These are phyloP conservation scores for Hystrix brachyura DNA, from an alignment of 2,113 vertebrate genomes.

Conservation along the genomic window DNA sequence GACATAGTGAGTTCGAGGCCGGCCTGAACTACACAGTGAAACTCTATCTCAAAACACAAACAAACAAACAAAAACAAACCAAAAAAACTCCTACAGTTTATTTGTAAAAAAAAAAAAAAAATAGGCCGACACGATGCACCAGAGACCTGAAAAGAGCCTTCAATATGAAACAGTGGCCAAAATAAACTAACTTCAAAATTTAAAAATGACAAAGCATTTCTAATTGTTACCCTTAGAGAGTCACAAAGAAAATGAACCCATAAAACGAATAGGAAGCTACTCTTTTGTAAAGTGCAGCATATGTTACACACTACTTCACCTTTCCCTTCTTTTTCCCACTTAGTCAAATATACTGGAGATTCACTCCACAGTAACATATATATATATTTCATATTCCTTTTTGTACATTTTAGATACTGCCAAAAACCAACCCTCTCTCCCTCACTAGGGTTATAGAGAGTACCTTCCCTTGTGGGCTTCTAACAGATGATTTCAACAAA, in stretches of 20 bases:
- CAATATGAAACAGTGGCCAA: too few relatives aligned
- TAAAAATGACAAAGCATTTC: not conserved
- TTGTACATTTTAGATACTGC: not conserved
- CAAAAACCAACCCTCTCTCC: not conserved
- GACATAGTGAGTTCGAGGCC: not conserved
- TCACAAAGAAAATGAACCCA: not conserved
- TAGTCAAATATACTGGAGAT: not conserved
- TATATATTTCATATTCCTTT: not conserved
- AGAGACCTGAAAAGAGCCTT: not conserved
- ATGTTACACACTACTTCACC: not conserved
- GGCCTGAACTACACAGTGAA: not conserved
- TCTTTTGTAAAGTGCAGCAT: not conserved
- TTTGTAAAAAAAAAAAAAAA: not conserved
- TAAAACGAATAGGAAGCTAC: not conserved
- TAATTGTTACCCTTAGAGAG: not conserved
- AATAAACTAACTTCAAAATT: too few relatives aligned
- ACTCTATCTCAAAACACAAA: not conserved
- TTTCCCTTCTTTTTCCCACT: not conserved
- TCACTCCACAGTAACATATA: not conserved
- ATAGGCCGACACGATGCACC: too few relatives aligned
- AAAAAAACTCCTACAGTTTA: not conserved
- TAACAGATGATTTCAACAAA: not conserved
- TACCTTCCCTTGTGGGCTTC: not conserved
- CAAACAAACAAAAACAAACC: not conserved
- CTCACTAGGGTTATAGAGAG: not conserved